A percentile compares a stretch with the other conserved stretches of the same genome.
Evolutionary conservation across 2,797 vertebrate species (phyloP).

Genomic region (Novumbra hubbsi): DNA sequence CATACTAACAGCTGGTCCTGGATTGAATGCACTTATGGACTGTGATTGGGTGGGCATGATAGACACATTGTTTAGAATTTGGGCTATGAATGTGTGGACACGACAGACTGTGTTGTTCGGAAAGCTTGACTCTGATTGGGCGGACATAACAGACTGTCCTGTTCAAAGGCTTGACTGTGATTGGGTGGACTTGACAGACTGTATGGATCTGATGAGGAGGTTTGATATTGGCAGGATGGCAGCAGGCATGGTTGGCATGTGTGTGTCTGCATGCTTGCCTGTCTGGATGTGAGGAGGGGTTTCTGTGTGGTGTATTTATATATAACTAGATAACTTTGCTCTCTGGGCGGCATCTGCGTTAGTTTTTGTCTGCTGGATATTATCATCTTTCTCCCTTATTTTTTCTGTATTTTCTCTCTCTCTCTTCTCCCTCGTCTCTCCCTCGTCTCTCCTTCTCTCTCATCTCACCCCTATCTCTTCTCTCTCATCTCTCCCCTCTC

Average conservation of each 20-base stretch:
- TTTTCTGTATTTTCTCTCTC: neutral
- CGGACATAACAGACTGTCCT: no score
- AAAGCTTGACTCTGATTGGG: no score
- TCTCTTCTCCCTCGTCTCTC: no score
- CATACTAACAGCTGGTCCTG: constrained; percentile 66
- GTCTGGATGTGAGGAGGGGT: constrained; percentile 1
- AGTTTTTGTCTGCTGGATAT: constrained; percentile 22
- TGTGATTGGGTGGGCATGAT: no score
- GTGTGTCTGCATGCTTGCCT: constrained; percentile 39
- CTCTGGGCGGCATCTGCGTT: neutral
- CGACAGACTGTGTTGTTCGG: neutral
- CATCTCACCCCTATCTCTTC: no score
- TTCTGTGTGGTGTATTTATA: constrained; percentile 29
- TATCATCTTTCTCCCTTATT: neutral
- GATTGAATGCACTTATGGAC: constrained; percentile 13
- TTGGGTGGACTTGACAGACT: neutral
- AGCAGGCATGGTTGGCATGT: constrained; percentile 1
- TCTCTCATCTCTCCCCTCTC: no score
- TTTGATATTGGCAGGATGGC: neutral
- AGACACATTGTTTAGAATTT: neutral
- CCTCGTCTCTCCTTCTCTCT: no score
- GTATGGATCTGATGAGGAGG: neutral
- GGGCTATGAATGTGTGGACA: neutral
- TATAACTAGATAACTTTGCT: constrained; percentile 22
- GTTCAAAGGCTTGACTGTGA: neutral